Percentiles rank a stretch among this genome's conserved stretches.
Conservation (phyloP, 2,888 invertebrate genomes). For the Dynastes hyllus region DNA sequence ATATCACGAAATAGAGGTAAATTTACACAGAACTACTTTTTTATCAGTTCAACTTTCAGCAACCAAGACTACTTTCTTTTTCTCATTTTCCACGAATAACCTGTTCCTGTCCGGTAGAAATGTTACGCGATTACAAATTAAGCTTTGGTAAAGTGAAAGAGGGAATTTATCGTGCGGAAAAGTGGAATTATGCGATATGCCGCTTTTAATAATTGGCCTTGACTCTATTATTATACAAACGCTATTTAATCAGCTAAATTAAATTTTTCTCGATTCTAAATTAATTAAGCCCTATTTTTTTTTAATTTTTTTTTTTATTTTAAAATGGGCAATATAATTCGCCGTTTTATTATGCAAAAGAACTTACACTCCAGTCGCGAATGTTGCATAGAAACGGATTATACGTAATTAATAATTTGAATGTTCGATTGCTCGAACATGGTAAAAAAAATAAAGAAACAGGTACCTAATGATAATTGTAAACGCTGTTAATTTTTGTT, state of each 20-base stretch:
- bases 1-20: slow-evolving; percentile 22
- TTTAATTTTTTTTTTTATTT: no score
- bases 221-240: slow-evolving; percentile 34
- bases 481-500: slow-evolving; percentile 30
- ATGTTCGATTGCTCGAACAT: neutral
- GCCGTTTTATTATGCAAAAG: slow-evolving; percentile 45
- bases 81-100: slow-evolving; percentile 38
- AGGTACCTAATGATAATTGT: slow-evolving; percentile 17
- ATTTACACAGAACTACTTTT: slow-evolving; percentile 34
- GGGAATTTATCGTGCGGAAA: neutral
- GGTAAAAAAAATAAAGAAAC: neutral
- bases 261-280: slow-evolving; percentile 29
- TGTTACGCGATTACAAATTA: neutral
- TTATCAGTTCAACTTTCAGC: slow-evolving; percentile 14
- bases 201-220: slow-evolving; percentile 39
- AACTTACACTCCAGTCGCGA: slow-evolving; percentile 10
- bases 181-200: neutral
- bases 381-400: slow-evolving; percentile 42
- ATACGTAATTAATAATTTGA: no score
- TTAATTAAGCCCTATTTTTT: slow-evolving; percentile 16
- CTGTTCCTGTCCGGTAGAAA: slow-evolving; percentile 21
- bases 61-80: slow-evolving; percentile 34
- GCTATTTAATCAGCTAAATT: slow-evolving; percentile 6
- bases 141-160: neutral
- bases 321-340: neutral